Evolutionary conservation across 2,113 vertebrate species (phyloP), one percentile per base, ranked within the genome.

Genomic region (Hydropotes inermis): DNA sequence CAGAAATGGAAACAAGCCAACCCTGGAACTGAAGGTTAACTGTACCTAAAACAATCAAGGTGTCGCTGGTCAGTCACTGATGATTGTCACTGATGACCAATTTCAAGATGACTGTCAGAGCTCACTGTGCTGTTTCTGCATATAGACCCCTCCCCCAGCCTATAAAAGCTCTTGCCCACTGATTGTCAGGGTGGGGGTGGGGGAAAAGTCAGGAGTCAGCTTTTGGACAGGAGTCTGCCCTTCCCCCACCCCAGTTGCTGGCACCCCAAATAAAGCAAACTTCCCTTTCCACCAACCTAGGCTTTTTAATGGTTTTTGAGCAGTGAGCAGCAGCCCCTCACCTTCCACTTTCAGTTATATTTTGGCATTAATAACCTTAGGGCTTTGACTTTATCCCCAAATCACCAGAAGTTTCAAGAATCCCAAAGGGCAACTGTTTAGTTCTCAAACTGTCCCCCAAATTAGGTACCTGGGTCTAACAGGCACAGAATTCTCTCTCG

Each of bases 401-500:
- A 57, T 82, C 39, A 86, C 30, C 28, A 64, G 54, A 89, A 25
- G 19, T 54, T 86, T 74, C 50, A 87, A 82, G 74, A 81, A 19
- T 39, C 36, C 52, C 58, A 54, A 27, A 0, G 2, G n/a, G 85
- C 15, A 89, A 33, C 30, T 6, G n/a, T 89, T 94, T 45, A 61
- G 55, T 61, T 92, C 30, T 52, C 12, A 15, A 95, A 7, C n/a
- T 90, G 33, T 57, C 67, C 74, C 76, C 57, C 61, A 81, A 93
- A 13, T 27, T 11, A 33, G 1, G 54, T 54, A 47, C 30, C 1
- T 82, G 78, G 5, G 39, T 93, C 67, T 36, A 91, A 87, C 4
- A 50, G 11, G 21, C 23, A 64, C 28, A 67, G 88, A 95, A 91
- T 93, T 87, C 25, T 78, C 39, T 92, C 88, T 93, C 45, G 88